These are phyloP conservation scores for Aphelenchoides fujianensis DNA, from an alignment of 1,140 invertebrate genomes.

Conservation along the genomic window DNA sequence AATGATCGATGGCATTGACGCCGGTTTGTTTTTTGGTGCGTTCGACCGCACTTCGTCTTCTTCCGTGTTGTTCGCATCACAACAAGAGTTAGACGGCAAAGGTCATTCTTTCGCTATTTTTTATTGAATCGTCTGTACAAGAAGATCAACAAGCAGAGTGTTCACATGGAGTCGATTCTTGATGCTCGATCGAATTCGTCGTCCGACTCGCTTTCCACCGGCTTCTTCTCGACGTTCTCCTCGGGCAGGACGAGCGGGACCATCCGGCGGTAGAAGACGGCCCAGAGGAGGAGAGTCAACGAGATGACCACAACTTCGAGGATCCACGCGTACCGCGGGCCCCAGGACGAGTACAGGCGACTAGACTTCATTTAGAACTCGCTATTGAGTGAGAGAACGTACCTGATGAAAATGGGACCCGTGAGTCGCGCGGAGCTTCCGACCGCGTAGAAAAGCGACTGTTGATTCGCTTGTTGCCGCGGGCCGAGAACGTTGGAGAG, in stretches of 20 bases:
- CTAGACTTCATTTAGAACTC: neutral
- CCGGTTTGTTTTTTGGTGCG: no score
- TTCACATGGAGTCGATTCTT: no score
- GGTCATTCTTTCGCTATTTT: no score
- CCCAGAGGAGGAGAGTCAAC: neutral
- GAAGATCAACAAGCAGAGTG: no score
- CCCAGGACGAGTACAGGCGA: conserved; percentile 13
- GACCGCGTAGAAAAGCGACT: neutral
- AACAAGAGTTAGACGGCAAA: no score
- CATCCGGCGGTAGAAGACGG: neutral
- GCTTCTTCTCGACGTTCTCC: neutral
- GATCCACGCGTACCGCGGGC: conserved; percentile 2
- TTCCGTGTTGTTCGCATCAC: no score
- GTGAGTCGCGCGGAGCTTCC: neutral
- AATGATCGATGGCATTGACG: no score
- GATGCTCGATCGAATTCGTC: no score
- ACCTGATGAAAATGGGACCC: conserved; percentile 14
- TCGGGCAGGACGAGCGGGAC: no score
- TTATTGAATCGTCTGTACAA: no score
- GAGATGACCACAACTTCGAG: neutral
- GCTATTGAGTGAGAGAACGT: neutral
- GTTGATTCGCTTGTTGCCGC: conserved; percentile 29
- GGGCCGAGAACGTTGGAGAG: conserved; percentile 37
- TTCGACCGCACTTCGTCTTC: no score
- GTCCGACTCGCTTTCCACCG: no score